Evolutionary conservation across 2,888 invertebrate genomes (phyloP).

Genomic region (Lordiphosa fenestrarum): DNA sequence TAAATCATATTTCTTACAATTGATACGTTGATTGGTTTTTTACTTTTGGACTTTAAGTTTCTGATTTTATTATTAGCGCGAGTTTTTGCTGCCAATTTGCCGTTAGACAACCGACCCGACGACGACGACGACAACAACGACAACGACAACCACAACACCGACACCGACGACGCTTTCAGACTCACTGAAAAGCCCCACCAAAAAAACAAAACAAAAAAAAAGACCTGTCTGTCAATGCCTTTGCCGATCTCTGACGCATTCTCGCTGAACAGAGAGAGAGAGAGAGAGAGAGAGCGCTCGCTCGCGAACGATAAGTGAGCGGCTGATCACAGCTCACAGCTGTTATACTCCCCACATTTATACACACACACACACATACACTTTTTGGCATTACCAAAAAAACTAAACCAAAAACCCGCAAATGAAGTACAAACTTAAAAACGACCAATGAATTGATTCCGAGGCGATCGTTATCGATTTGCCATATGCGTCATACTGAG

Average conservation of each 20-base stretch:
- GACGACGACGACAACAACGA: conserved; percentile 38
- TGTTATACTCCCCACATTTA: conserved; percentile 5
- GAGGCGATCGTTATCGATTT: conserved; percentile 34
- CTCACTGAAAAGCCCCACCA: conserved; percentile 47
- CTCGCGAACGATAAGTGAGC: conserved; percentile 1
- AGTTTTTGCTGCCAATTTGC: conserved; percentile 40
- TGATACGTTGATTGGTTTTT: conserved; percentile 33
- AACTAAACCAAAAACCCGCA: conserved; percentile 30
- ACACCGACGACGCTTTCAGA: conserved; percentile 62
- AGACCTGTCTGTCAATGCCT: conserved; percentile 28
- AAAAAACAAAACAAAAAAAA: conserved; percentile 1
- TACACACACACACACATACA: not conserved
- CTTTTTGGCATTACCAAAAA: not conserved
- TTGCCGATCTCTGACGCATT: conserved; percentile 46
- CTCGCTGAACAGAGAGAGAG: conserved; percentile 1
- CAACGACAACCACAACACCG: conserved; percentile 32
- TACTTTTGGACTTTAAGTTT: conserved; percentile 9
- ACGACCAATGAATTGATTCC: conserved; percentile 45
- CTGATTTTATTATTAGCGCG: conserved; percentile 48
- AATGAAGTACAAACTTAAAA: conserved; percentile 42
- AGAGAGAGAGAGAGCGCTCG: too few species aligned
- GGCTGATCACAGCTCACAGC: conserved; percentile 3
- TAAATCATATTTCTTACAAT: conserved; percentile 61
- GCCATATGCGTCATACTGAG: conserved; percentile 55
- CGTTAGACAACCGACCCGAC: conserved; percentile 49